A percentile compares a stretch with the other conserved stretches of the same genome.
Conservation (phyloP, 2,797 vertebrate genomes). For the Pelodytes ibericus region DNA sequence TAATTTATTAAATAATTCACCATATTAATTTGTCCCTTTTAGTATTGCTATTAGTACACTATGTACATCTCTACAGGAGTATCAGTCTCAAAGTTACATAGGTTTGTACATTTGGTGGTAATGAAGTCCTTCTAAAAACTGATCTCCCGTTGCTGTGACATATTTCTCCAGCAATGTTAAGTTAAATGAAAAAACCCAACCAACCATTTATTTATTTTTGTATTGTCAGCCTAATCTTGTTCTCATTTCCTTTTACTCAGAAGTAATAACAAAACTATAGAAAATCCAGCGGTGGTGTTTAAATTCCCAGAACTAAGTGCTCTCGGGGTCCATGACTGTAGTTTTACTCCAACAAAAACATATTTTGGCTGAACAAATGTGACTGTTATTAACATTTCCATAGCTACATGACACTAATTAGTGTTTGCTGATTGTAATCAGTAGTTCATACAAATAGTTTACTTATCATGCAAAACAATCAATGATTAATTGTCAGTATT, state of each 20-base stretch:
- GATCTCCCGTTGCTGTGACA: constrained; percentile 27
- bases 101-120: background rate
- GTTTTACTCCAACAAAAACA: background rate
- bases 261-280: constrained; percentile 26
- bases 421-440: no score
- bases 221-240: constrained; percentile 43
- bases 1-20: no score
- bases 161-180: constrained; percentile 46
- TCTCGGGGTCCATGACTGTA: constrained; percentile 17
- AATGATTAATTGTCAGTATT: no score
- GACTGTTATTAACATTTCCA: no score
- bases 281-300: constrained; percentile 29
- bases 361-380: background rate
- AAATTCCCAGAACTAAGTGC: constrained; percentile 35
- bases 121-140: constrained; percentile 11
- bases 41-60: no score
- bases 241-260: constrained; percentile 39
- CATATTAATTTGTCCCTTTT: no score
- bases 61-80: background rate
- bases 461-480: no score
- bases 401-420: no score
- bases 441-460: no score
- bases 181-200: constrained; percentile 51
- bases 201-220: constrained; percentile 46
- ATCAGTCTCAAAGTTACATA: background rate